Evolutionary conservation across 2,888 invertebrate species (phyloP), one percentile per base, ranked within the genome.

Genomic region (Drosophila tripunctata): DNA sequence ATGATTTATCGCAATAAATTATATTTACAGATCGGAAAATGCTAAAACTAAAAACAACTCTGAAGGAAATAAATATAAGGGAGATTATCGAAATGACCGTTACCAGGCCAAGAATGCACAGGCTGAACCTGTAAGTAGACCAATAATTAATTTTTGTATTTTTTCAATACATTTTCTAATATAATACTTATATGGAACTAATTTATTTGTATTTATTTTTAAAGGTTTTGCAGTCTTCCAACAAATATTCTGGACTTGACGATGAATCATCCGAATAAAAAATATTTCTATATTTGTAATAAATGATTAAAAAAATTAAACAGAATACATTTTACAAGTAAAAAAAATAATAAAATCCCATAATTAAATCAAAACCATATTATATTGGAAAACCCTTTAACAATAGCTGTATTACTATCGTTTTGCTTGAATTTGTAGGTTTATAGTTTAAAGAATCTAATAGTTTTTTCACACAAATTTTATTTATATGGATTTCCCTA

Each of bases 231-330:
- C 94, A 94, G 90, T 94, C 94, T 89, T 94, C 94, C 89, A 96
- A 96, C 91, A 95, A 95, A 93, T 96, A 94, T 93, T 93, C 93
- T 83, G 94, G 94, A 91, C 94, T 95, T 88, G 94, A 94, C 88
- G 94, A 94, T 89, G 95, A 94, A 82, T 94, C 73, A 75, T 89
- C 89, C 70, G 89, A 90, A 62, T 89, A 80, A 87, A 68, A n/a
- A 48, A 64, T 52, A 76, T 71, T 93, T 89, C 93, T 93, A 81
- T 73, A 66, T 78, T 78, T 87, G 67, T 70, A 70, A 69, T 74
- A 72, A 74, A 68, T 58, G 54, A 71, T 56, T 65, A 58, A 75
- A 72, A 64, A 72, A 83, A 66, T 64, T 69, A 80, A n/a, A 61
- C 47, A 65, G 55, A n/a, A 70, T 52, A 71, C 72, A 67, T 70